Evolutionary conservation across 2,888 invertebrate species (phyloP), one percentile per base, ranked within the genome.

Genomic region (Campopleginae sp.): DNA sequence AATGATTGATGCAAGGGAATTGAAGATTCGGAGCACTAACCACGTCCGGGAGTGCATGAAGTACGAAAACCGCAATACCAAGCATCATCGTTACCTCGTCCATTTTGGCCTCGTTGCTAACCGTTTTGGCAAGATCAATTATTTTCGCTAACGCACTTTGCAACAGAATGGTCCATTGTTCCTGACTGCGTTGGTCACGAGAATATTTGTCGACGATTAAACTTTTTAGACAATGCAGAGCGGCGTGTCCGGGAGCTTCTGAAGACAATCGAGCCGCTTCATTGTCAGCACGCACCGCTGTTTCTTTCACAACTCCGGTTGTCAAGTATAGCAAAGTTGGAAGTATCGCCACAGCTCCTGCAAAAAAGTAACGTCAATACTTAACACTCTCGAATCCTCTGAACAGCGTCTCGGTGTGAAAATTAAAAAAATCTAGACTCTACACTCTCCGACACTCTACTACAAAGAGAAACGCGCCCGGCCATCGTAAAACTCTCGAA

Each of bases 311-410:
- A 44, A 99, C 97, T 80, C 98, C 98, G 7, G 98, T 98, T 0
- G 97, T 96, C 82, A 99, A 95, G 94, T 97, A 98, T n/a, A 99
- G 95, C 82, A 99, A 95, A 0, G 99, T 98, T 4, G 99, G 99
- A 81, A 99, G 95, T 86, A 99, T 96, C 12, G 98, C 96, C 17
- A 98, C 93, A 0, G 98, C 98, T 23, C 98, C 97, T 96, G 92
- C 12, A 85, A 54, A 72, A 71, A 76, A 42, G 33, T 51, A 54
- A 54, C 17, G n/a, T 46, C 1, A 27, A 27, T 19, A 14, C 54
- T 27, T 12, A 10, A 3, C 12, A 58, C 54, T 14, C 27, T 58
- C 5, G 27, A 58, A 58, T 1, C 19, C 10, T 38, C 38, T 10
- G 38, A 1, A 10, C 1, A 38, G 38, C 38, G 38, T 38, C n/a